Evolutionary conservation across 2,888 invertebrate species (phyloP).

Genomic region (Cataglyphis cursor): DNA sequence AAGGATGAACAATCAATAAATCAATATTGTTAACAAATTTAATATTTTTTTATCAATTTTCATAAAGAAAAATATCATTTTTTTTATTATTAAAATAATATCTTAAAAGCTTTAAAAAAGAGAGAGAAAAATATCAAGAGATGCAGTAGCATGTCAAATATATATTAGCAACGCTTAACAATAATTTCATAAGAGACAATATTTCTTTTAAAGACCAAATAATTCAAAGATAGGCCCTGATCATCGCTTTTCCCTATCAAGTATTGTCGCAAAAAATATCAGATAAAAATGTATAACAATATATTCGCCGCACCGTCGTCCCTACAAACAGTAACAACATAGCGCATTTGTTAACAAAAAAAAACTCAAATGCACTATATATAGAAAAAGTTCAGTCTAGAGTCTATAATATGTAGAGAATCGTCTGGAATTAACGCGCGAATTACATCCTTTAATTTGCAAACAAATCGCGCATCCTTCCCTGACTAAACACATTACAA

Average conservation of each 20-base stretch:
- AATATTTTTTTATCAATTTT: not conserved
- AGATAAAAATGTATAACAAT: slow-evolving; percentile 62
- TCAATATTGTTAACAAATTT: not conserved
- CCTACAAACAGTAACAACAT: slow-evolving; percentile 70
- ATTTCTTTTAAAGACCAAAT: not conserved
- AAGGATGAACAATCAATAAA: not conserved
- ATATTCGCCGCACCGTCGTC: slow-evolving; percentile 31
- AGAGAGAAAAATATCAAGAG: not conserved
- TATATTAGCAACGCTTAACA: not conserved
- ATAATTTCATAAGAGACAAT: not conserved
- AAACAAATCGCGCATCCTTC: not conserved
- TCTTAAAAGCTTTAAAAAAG: not conserved
- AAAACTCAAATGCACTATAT: slow-evolving; percentile 65
- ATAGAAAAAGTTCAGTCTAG: slow-evolving; percentile 66
- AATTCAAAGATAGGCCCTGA: slow-evolving; percentile 5
- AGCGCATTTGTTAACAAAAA: slow-evolving; percentile 70
- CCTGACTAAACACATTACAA: slow-evolving; percentile 18
- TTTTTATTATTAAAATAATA: slow-evolving; percentile 1
- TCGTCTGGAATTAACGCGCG: slow-evolving; percentile 42
- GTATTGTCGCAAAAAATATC: slow-evolving; percentile 67
- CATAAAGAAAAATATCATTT: not conserved
- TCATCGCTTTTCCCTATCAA: slow-evolving; percentile 27
- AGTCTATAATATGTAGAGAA: slow-evolving; percentile 55
- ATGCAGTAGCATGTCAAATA: not conserved
- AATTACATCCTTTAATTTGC: slow-evolving; percentile 14